Conservation (phyloP, 30 jellyfish, hydroid and myxozoan genomes). For the Hydractinia symbiolongicarpus region DNA sequence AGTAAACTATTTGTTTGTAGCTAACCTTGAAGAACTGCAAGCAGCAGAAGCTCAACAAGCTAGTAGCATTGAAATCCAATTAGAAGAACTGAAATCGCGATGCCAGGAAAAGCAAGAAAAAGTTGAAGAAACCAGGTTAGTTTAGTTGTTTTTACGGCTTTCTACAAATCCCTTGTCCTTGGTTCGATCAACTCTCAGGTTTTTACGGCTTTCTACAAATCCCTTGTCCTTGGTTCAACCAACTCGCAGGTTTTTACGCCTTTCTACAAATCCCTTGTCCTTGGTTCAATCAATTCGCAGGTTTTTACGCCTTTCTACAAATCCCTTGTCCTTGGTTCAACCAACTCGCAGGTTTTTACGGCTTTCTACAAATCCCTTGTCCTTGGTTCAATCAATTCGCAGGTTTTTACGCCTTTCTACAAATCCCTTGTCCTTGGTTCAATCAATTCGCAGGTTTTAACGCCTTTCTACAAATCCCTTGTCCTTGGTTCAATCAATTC, state of each 20-base stretch:
- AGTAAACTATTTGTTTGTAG: conserved; percentile 19
- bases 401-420: too few species aligned
- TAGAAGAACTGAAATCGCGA: conserved; percentile 63
- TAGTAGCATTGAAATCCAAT: conserved; percentile 61
- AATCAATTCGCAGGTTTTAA: too few species aligned
- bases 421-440: too few species aligned
- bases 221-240: neutral
- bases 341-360: neutral
- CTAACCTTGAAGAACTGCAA: conserved; percentile 85
- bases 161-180: neutral
- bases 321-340: neutral
- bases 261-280: neutral
- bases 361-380: too few species aligned
- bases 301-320: neutral
- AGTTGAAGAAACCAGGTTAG: conserved; percentile 69
- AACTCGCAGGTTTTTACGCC: neutral
- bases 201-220: neutral
- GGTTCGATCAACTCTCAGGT: neutral
- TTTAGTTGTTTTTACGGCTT: neutral
- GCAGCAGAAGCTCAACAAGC: conserved; percentile 61
- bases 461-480: too few species aligned
- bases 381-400: too few species aligned
- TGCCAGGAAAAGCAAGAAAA: conserved; percentile 62
- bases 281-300: neutral
- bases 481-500: too few species aligned